Evolutionary conservation across 53 echinoderm and acorn worm genomes (phyloP).

Genomic region (Holothuria leucospilota): DNA sequence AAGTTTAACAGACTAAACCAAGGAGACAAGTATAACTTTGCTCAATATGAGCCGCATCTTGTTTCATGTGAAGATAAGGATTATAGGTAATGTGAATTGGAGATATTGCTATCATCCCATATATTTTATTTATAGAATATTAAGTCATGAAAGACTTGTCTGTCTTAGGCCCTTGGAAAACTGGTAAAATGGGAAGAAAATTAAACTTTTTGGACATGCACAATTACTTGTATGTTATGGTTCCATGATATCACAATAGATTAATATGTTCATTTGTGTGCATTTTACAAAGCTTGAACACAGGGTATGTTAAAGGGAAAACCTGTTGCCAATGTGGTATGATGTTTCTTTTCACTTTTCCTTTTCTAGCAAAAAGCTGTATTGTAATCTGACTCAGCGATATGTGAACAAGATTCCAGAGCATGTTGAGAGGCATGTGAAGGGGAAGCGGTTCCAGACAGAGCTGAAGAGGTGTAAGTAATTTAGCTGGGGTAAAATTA

Average conservation of each 20-base stretch:
- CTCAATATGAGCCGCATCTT: conserved; percentile 22
- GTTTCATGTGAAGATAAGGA: conserved; percentile 11
- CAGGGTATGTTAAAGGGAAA: too few species aligned
- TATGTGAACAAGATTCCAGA: conserved; percentile 39
- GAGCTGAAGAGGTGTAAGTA: conserved; percentile 46
- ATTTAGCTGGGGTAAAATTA: not conserved
- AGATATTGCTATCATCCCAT: not conserved
- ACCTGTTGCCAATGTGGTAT: not conserved
- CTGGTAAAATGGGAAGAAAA: too few species aligned
- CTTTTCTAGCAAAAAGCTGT: conserved; percentile 19
- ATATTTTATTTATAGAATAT: too few species aligned
- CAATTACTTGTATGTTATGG: too few species aligned
- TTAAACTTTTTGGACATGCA: too few species aligned
- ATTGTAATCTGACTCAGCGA: conserved; percentile 38
- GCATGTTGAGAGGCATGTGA: conserved; percentile 50
- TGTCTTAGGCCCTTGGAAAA: too few species aligned
- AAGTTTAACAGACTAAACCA: conserved; percentile 19
- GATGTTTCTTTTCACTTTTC: not conserved
- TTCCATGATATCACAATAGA: too few species aligned
- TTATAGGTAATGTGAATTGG: not conserved
- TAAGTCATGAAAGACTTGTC: too few species aligned
- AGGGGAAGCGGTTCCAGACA: conserved; percentile 33
- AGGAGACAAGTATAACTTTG: conserved; percentile 6
- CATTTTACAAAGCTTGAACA: too few species aligned
- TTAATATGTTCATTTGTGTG: too few species aligned